Evolutionary conservation across 23 tunicate species (phyloP).

Genomic region (Styela clava): DNA sequence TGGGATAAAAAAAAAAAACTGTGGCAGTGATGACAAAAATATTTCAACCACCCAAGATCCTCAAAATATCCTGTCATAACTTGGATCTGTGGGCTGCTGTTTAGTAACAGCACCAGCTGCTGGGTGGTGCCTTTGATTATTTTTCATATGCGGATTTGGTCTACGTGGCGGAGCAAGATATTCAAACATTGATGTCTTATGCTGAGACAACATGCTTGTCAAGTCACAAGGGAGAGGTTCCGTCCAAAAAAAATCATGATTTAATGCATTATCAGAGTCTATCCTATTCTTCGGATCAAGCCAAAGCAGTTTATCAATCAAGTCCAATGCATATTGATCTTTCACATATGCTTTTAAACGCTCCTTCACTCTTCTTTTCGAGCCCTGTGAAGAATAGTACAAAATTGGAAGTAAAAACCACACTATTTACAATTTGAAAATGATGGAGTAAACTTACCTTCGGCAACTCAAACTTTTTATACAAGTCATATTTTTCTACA

Average conservation of each 20-base stretch:
- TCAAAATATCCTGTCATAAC: slow-evolving; percentile 85
- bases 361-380: slow-evolving; percentile 84
- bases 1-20: too few relatives aligned
- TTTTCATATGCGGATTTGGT: slow-evolving; percentile 39
- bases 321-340: slow-evolving; percentile 90
- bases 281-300: slow-evolving; percentile 91
- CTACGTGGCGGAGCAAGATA: slow-evolving; percentile 90
- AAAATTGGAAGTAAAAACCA: not conserved
- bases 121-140: slow-evolving; percentile 25
- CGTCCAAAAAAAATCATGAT: slow-evolving; percentile 99
- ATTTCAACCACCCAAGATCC: not conserved
- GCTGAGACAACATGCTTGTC: slow-evolving; percentile 67
- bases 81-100: slow-evolving; percentile 86
- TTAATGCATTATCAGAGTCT: slow-evolving; percentile 93
- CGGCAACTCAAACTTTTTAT: slow-evolving; percentile 64
- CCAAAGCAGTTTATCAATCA: slow-evolving; percentile 81
- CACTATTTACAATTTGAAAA: too few relatives aligned
- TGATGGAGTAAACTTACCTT: slow-evolving; percentile 6
- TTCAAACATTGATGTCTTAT: slow-evolving; percentile 93
- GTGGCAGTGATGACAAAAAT: too few relatives aligned
- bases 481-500: slow-evolving; percentile 86
- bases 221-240: slow-evolving; percentile 93
- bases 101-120: slow-evolving; percentile 36
- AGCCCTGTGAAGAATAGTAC: slow-evolving; percentile 29
- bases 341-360: slow-evolving; percentile 73